phyloP scores from a whole-genome alignment of 2,113 vertebrate species.

The Glaucomys volans region DNA sequence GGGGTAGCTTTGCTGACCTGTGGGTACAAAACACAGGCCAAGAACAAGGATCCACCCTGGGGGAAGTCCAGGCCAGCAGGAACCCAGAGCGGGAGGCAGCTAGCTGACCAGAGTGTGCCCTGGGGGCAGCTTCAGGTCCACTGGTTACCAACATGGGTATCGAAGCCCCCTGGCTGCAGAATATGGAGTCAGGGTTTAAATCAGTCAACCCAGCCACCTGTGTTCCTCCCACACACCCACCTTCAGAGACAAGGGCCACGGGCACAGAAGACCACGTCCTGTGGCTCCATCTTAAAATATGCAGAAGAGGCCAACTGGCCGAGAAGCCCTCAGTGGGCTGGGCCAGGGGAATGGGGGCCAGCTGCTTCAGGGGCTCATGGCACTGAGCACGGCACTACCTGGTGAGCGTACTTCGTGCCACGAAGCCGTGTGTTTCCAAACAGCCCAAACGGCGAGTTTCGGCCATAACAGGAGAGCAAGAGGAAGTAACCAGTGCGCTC shows the following conservation, averaged over 20 bases:
- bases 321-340: background rate
- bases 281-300: background rate
- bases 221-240: too few species aligned
- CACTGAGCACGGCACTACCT: too few species aligned
- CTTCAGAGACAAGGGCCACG: background rate
- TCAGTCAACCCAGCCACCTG: too few species aligned
- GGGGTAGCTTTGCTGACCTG: background rate
- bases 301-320: background rate
- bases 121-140: background rate
- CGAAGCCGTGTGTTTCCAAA: background rate
- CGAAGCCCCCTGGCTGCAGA: background rate
- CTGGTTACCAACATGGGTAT: background rate
- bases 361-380: too few species aligned
- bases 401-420: rapidly evolving
- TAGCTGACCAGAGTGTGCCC: too few species aligned
- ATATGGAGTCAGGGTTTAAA: background rate
- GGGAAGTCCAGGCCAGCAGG: background rate
- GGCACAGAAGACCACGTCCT: background rate
- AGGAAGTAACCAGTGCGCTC: background rate
- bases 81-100: background rate
- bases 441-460: background rate
- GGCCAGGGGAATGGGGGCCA: rapidly evolving
- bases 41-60: background rate
- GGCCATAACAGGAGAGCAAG: background rate
- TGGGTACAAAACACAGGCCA: background rate